These are phyloP conservation scores for Ectemnius continuus DNA, from an alignment of 2,888 invertebrate species.

Conservation along the genomic window DNA sequence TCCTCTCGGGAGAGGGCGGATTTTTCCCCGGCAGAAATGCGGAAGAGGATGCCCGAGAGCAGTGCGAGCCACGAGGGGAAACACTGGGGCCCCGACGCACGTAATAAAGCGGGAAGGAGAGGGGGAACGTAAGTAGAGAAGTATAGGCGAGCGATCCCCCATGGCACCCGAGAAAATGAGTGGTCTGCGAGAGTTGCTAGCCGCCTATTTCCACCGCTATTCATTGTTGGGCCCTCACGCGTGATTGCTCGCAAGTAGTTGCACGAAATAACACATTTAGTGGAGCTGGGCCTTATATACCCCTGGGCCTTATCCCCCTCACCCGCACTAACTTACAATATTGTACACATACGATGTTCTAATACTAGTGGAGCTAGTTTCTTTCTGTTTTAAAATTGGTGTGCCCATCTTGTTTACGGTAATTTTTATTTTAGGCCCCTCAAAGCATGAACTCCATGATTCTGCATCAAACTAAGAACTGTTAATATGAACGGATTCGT, in stretches of 20 bases:
- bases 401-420: too few species aligned
- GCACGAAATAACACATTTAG: slow-evolving; percentile 25
- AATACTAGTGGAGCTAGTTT: too few species aligned
- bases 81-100: neutral
- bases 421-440: too few species aligned
- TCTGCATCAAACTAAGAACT: too few species aligned
- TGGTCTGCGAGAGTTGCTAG: slow-evolving; percentile 40
- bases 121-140: neutral
- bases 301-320: too few species aligned
- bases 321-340: too few species aligned
- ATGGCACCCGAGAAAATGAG: slow-evolving; percentile 48
- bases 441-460: too few species aligned
- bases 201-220: slow-evolving; percentile 42
- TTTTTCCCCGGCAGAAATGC: slow-evolving; percentile 63
- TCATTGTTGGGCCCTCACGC: slow-evolving; percentile 52
- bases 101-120: too few species aligned
- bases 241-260: slow-evolving; percentile 39
- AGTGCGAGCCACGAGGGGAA: slow-evolving; percentile 13
- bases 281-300: too few species aligned
- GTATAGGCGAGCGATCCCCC: slow-evolving; percentile 10
- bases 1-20: slow-evolving; percentile 14
- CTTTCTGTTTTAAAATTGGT: too few species aligned
- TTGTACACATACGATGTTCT: too few species aligned
- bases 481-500: too few species aligned
- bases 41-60: slow-evolving; percentile 64